phyloP scores from a whole-genome alignment of 2,113 vertebrate species.

The Microtus pennsylvanicus region DNA sequence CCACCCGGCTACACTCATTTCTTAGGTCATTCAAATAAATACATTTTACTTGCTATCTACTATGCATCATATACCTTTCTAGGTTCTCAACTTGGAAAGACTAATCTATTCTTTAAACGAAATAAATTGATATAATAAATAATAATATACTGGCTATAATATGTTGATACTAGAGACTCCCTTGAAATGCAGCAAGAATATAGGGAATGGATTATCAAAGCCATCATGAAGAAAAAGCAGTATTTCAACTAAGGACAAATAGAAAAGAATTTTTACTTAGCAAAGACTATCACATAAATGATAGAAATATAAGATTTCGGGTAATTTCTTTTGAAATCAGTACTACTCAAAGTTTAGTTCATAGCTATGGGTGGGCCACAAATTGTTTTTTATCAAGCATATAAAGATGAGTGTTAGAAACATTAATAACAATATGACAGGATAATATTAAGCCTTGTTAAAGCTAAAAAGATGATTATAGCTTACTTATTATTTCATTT shows the following conservation, averaged over 20 bases:
- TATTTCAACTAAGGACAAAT: slow-evolving; percentile 19
- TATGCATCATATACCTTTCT: neutral
- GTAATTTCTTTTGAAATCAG: slow-evolving; percentile 50
- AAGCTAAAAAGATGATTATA: neutral
- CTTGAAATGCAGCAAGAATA: neutral
- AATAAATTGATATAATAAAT: slow-evolving; percentile 4
- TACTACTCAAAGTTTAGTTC: slow-evolving; percentile 5
- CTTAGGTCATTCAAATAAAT: slow-evolving; percentile 8
- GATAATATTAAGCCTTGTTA: slow-evolving; percentile 34
- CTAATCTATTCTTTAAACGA: slow-evolving; percentile 21
- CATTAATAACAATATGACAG: neutral
- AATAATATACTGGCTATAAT: neutral
- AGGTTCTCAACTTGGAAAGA: neutral
- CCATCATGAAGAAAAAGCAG: neutral
- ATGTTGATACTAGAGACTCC: neutral
- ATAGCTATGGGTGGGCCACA: neutral
- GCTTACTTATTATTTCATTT: slow-evolving; percentile 10
- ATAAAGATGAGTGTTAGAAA: slow-evolving; percentile 37
- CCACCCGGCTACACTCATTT: neutral
- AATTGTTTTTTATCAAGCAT: neutral
- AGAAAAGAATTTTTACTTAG: neutral
- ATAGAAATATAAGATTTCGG: slow-evolving; percentile 17
- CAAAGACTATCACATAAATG: neutral
- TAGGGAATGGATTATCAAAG: neutral
- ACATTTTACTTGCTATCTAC: neutral